Base-by-base conservation (phyloP, 2,888 invertebrate species). In the Leptinotarsa rubiginosa region DNA sequence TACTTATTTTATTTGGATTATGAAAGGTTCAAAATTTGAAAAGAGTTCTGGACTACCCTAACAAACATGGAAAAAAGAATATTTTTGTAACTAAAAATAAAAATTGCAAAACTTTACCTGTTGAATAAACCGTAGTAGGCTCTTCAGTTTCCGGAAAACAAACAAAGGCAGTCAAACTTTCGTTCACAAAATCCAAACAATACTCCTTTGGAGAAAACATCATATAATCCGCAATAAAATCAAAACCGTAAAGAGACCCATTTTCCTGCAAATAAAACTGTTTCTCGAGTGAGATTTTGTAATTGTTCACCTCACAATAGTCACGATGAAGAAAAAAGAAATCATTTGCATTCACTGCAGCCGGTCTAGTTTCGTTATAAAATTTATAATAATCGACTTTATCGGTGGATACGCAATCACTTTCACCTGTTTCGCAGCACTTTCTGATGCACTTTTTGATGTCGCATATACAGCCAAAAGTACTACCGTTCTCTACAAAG, bases 361-460 rank as follows among this genome's bases (percentile, higher is more conserved):
- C 16, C 12, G 16, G 16, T 41, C 49, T n/a, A 2, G 41, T 67
- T 12, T 16, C 4, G 20, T 73, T 47, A 22, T 54, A 64, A 31
- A 70, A 72, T 47, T 22, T 64, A 59, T 66, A 20, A 47, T 64
- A 47, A 2, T 47, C 31, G 3, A 47, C 62, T 59, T 70, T 20
- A 7, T 69, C 69, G 16, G 52, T 47, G 13, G 4, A 7, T 10
- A 68, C 47, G 15, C 73, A 77, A 18, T 25, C 25, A 22, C 73
- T 25, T 41, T 18, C 64, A 72, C 62, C 3, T 41, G 41, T 41
- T 25, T 76, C 74, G 31, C 80, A 80, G 67, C 81, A 81, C 69
- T 80, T 80, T 65, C 79, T 75, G 31, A 80, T 47, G 47, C 81
- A 81, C 13, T 50, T 74, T 69, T 62, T 74, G 15, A 77, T 54